Evolutionary conservation across 2,888 invertebrate genomes (phyloP).

Genomic region (Lissocephala sabroskyi): DNA sequence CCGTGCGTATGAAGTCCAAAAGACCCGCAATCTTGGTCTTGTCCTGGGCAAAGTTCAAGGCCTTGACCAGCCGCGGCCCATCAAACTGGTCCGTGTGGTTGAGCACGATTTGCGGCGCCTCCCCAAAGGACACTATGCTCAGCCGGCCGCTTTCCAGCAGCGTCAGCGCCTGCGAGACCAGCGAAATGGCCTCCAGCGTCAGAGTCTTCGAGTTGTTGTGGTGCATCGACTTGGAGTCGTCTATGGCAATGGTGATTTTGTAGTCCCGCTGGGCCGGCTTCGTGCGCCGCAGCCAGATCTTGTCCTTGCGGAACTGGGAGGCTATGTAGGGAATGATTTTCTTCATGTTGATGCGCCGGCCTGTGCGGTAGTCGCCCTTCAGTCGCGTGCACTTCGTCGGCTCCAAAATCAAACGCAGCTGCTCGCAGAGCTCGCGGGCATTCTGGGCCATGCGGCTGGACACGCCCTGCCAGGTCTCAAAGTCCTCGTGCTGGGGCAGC

Average conservation of each 20-base stretch:
- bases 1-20: conserved; percentile 83
- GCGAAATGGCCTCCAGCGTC: conserved; percentile 94
- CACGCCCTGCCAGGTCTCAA: conserved; percentile 70
- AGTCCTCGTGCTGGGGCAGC: conserved; percentile 60
- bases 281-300: conserved; percentile 97
- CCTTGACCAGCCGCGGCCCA: conserved; percentile 86
- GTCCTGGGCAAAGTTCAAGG: conserved; percentile 90
- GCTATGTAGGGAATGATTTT: conserved; percentile 98
- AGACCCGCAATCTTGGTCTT: conserved; percentile 90
- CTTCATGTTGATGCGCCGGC: conserved; percentile 97
- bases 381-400: conserved; percentile 94
- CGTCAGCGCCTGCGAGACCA: conserved; percentile 91
- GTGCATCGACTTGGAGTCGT: conserved; percentile 95
- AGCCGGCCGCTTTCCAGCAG: conserved; percentile 95
- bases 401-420: conserved; percentile 93
- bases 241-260: conserved; percentile 95
- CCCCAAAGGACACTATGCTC: conserved; percentile 93
- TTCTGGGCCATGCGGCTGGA: conserved; percentile 73
- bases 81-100: conserved; percentile 87
- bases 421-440: conserved; percentile 92
- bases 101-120: conserved; percentile 87
- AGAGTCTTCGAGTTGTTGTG: conserved; percentile 91
- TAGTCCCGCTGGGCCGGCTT: conserved; percentile 97
- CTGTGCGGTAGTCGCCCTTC: conserved; percentile 96
- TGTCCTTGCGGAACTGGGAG: conserved; percentile 98